Conservation (phyloP, 2,113 vertebrate species). For the Pomatostomus ruficeps region DNA sequence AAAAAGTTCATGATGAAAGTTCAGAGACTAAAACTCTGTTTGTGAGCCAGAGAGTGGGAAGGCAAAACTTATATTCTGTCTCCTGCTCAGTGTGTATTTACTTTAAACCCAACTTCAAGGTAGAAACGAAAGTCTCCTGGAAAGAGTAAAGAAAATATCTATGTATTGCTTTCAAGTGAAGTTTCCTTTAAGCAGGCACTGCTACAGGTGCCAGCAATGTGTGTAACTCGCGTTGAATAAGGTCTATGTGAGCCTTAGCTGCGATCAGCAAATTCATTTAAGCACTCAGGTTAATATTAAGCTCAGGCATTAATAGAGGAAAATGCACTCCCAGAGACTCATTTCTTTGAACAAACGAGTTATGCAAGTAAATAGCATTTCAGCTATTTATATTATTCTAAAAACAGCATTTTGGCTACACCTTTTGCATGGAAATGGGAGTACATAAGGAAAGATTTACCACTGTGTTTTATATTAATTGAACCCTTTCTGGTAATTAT, state of each 20-base stretch:
- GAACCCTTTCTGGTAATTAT: background rate
- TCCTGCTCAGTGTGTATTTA: background rate
- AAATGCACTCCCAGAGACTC: conserved; percentile 26
- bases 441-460: background rate
- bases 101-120: conserved; percentile 44
- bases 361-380: background rate
- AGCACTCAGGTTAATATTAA: conserved; percentile 17
- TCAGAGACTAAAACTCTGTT: background rate
- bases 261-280: conserved; percentile 3
- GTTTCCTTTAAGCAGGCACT: background rate
- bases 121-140: background rate
- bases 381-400: background rate
- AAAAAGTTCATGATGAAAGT: conserved; percentile 6
- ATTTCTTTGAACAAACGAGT: conserved; percentile 36
- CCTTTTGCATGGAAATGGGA: background rate
- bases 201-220: background rate
- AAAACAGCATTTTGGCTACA: background rate
- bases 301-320: background rate
- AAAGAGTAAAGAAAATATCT: conserved; percentile 10
- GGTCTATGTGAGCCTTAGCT: background rate
- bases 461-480: background rate
- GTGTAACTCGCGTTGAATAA: background rate
- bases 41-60: background rate
- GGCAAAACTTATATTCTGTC: background rate
- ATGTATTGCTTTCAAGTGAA: background rate